Evolutionary conservation across 2,888 invertebrate species (phyloP), one percentile per base, ranked within the genome.

Genomic region (Bembecia ichneumoniformis): DNA sequence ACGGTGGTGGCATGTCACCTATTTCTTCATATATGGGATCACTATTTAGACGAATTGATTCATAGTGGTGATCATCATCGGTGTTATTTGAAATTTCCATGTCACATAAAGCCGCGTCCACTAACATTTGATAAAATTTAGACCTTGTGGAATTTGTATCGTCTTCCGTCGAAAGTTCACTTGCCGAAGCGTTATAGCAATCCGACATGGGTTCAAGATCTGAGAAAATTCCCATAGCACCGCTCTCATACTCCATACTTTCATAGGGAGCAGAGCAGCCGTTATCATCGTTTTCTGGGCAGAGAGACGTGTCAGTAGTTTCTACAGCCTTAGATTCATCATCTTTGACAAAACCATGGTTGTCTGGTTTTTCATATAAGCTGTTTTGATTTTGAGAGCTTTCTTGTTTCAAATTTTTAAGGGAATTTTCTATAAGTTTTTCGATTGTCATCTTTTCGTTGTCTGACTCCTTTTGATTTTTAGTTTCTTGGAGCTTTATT

Each of bases 21-120:
- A 93, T 93, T 75, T 93, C 93, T 77, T 94, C 94, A 67, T 94
- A 94, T 64, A 94, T 94, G 2, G 93, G 94, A 82, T 93, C 93
- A 50, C 88, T 87, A 62, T 90, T 90, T 1, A 90, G 66, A 53
- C 89, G 84, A 55, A 93, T 92, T 49, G 92, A 92, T 70, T 93
- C 93, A 61, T 93, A 93, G 65, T 92, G 91, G 73, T 93, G 93
- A 60, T 91, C 90, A 55, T 90, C 89, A 56, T 91, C 90, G 20
- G 84, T 84, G 53, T 89, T 91, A 49, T 89, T 89, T 45, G 89
- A 80, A 54, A 89, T 88, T 63, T 92, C 91, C 48, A 92, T 91
- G 66, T 93, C 92, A 53, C 91, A 90, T 51, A 91, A 74, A 3
- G 92, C 91, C 52, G 91, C 90, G 65, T 93, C 92, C 20, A 92